phyloP scores from a whole-genome alignment of 2,888 invertebrate genomes.

The Chromoteleia sp. region DNA sequence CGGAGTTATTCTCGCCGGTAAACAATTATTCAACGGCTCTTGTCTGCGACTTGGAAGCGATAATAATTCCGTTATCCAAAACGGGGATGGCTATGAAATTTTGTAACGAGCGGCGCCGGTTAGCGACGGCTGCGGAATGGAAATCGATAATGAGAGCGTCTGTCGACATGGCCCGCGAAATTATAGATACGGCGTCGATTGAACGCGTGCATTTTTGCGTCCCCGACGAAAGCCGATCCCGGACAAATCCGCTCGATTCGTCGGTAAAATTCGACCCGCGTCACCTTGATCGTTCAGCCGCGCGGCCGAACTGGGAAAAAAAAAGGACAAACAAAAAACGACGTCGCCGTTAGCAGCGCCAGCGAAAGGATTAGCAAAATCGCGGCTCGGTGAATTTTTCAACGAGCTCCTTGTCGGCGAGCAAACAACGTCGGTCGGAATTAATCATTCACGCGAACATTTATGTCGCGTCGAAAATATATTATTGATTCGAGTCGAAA shows the following conservation, averaged over 20 bases:
- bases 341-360: no score
- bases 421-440: constrained; percentile 24
- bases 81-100: constrained; percentile 60
- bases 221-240: no score
- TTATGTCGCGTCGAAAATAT: constrained; percentile 63
- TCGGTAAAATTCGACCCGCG: constrained; percentile 15
- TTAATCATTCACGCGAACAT: constrained; percentile 55
- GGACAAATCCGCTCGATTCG: constrained; percentile 29
- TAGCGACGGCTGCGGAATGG: constrained; percentile 63
- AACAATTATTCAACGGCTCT: constrained; percentile 68
- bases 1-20: constrained; percentile 61
- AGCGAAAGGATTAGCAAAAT: constrained; percentile 20
- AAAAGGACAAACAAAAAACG: neutral
- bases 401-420: neutral
- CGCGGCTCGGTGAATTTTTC: constrained; percentile 29
- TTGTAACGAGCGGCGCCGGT: constrained; percentile 59
- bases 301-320: neutral
- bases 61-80: constrained; percentile 66
- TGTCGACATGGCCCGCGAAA: constrained; percentile 66
- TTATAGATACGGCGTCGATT: constrained; percentile 66
- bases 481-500: constrained; percentile 64
- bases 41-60: constrained; percentile 62
- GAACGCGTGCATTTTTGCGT: constrained; percentile 37
- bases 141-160: constrained; percentile 70
- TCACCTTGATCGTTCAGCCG: constrained; percentile 28